Conservation (phyloP, 1,140 invertebrate species). For the Lutraria rhynchaena region DNA sequence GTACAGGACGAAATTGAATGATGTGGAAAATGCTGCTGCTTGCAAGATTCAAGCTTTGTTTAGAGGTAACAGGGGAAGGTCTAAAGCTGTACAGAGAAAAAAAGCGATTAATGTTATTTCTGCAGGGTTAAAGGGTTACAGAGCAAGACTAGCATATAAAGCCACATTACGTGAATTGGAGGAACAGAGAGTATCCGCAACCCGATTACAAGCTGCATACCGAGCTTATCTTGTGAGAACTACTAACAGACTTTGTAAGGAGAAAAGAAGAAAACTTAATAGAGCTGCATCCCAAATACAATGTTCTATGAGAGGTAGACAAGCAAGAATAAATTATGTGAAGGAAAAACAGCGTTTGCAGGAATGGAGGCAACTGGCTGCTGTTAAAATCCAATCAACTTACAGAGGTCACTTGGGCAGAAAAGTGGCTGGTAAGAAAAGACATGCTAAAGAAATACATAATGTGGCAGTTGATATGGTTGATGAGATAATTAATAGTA, state of each 20-base stretch:
- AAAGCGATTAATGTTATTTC: constrained; percentile 6
- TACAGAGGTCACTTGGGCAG: constrained; percentile 40
- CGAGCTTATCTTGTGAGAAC: constrained; percentile 8
- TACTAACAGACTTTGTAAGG: not conserved
- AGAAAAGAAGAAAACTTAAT: constrained; percentile 20
- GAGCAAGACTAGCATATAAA: constrained; percentile 9
- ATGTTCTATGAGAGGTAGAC: not conserved
- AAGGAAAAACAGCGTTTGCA: not conserved
- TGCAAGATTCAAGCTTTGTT: constrained; percentile 18
- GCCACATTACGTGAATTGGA: not conserved
- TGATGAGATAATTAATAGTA: constrained; percentile 16
- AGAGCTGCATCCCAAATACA: constrained; percentile 24
- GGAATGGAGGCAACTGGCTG: not conserved
- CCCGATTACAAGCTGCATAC: constrained; percentile 16
- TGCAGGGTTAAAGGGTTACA: constrained; percentile 30
- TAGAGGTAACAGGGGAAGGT: constrained; percentile 23
- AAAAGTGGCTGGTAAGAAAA: constrained; percentile 5
- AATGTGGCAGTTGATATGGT: constrained; percentile 16
- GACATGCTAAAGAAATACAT: constrained; percentile 9
- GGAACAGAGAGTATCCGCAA: not conserved
- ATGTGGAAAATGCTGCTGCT: constrained; percentile 1
- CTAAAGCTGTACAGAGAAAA: not conserved
- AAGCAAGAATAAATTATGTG: not conserved
- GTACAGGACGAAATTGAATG: not conserved
- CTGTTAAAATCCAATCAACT: constrained; percentile 36